phyloP scores from a whole-genome alignment of 1,140 invertebrate genomes.

The Drosophila obscura region DNA sequence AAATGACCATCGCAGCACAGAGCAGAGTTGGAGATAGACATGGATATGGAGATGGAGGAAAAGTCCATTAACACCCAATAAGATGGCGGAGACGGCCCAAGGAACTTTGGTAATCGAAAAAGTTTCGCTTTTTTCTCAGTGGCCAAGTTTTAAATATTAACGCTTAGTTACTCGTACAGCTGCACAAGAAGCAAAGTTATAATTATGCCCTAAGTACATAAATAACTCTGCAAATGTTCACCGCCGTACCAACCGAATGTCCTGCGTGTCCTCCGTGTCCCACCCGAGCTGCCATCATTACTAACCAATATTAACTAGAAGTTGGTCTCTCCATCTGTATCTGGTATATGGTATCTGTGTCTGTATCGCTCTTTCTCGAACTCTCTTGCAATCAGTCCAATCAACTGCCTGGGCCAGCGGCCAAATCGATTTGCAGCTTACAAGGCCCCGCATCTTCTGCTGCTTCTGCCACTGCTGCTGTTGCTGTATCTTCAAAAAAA shows the following conservation, averaged over 20 bases:
- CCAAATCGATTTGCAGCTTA: constrained; percentile 79
- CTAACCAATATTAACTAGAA: background rate
- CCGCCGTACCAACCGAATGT: background rate
- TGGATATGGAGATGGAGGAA: constrained; percentile 1
- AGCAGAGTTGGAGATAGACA: background rate
- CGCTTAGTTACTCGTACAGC: constrained; percentile 71
- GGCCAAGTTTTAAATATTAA: constrained; percentile 78
- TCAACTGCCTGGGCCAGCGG: constrained; percentile 66
- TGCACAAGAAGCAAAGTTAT: constrained; percentile 65
- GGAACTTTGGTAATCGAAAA: constrained; percentile 74
- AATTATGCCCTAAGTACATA: constrained; percentile 78
- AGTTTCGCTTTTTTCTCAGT: constrained; percentile 54
- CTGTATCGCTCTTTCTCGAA: background rate
- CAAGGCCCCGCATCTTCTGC: constrained; percentile 16
- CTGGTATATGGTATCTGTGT: too few relatives aligned
- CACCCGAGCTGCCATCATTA: background rate
- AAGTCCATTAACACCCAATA: constrained; percentile 81
- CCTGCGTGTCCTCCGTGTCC: background rate
- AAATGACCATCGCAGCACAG: constrained; percentile 62
- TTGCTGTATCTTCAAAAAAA: constrained; percentile 13
- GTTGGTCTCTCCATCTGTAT: too few relatives aligned
- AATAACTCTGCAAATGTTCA: constrained; percentile 66
- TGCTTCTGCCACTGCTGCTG: background rate
- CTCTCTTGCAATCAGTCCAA: constrained; percentile 41
- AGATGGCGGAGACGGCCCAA: constrained; percentile 50